These are phyloP conservation scores for Gallinago paraguaiae DNA, from an alignment of 2,113 vertebrate species.

Conservation along the genomic window DNA sequence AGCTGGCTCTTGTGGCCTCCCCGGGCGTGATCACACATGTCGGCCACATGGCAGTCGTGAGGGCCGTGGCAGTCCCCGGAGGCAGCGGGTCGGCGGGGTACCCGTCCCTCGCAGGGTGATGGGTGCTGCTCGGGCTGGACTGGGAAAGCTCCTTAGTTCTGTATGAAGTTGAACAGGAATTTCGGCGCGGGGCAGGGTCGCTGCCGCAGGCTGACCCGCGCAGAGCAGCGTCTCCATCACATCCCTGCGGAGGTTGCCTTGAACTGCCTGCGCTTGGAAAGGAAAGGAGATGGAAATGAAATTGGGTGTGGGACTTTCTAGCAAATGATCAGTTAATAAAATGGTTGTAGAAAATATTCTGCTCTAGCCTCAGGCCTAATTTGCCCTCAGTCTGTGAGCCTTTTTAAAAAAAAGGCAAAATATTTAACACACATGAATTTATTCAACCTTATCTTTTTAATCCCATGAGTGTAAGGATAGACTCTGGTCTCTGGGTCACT, in stretches of 20 bases:
- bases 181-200: not conserved
- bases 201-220: not conserved
- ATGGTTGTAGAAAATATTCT: not conserved
- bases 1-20: slow-evolving; percentile 42
- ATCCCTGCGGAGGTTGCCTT: not conserved
- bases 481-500: not conserved
- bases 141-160: not conserved
- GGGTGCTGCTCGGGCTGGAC: not conserved
- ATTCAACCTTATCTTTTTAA: not conserved
- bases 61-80: not conserved
- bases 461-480: not conserved
- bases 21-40: slow-evolving; percentile 11
- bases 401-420: not conserved
- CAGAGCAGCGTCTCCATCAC: not conserved
- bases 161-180: not conserved
- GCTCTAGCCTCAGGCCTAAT: not conserved
- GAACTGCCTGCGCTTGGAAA: not conserved
- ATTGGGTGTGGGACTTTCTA: not conserved
- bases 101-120: not conserved
- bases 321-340: not conserved
- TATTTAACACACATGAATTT: not conserved
- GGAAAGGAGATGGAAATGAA: not conserved
- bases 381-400: not conserved
- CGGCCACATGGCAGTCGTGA: not conserved
- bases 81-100: fast-evolving